Evolutionary conservation across 1,140 invertebrate genomes (phyloP).

Genomic region (Apis dorsata): DNA sequence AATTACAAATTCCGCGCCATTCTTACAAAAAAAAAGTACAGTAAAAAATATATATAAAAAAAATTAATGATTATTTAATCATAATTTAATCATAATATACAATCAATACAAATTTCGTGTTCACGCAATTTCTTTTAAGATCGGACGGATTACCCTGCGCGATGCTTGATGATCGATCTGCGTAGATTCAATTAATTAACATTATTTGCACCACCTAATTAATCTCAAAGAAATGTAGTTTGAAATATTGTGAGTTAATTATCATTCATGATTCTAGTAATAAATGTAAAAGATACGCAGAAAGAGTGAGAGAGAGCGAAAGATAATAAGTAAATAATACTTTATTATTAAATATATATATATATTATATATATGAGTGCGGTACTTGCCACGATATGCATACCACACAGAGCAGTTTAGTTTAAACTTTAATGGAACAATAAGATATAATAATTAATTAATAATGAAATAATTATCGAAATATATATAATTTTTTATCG

Average conservation of each 20-base stretch:
- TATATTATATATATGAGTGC: conserved; percentile 55
- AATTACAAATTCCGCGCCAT: conserved; percentile 9
- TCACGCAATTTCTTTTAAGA: conserved; percentile 31
- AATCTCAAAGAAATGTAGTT: conserved; percentile 69
- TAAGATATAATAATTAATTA: conserved; percentile 68
- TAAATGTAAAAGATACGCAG: conserved; percentile 62
- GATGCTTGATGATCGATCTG: conserved; percentile 58
- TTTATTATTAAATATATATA: conserved; percentile 65
- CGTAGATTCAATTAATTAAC: conserved; percentile 52
- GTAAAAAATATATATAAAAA: neutral
- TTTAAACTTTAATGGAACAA: conserved; percentile 71
- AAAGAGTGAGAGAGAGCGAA: too few species aligned
- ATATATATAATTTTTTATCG: conserved; percentile 76
- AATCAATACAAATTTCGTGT: conserved; percentile 24
- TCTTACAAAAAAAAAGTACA: neutral
- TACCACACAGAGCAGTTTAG: conserved; percentile 65
- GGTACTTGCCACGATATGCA: conserved; percentile 47
- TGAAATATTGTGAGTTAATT: conserved; percentile 72
- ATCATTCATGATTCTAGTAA: conserved; percentile 68
- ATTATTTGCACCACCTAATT: conserved; percentile 65
- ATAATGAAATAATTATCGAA: conserved; percentile 72
- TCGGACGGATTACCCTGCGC: conserved; percentile 58
- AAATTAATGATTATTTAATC: conserved; percentile 15
- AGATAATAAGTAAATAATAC: conserved; percentile 71
- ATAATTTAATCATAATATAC: neutral